Conservation (phyloP, 2,888 invertebrate genomes). For the Abrostola triplasia region DNA sequence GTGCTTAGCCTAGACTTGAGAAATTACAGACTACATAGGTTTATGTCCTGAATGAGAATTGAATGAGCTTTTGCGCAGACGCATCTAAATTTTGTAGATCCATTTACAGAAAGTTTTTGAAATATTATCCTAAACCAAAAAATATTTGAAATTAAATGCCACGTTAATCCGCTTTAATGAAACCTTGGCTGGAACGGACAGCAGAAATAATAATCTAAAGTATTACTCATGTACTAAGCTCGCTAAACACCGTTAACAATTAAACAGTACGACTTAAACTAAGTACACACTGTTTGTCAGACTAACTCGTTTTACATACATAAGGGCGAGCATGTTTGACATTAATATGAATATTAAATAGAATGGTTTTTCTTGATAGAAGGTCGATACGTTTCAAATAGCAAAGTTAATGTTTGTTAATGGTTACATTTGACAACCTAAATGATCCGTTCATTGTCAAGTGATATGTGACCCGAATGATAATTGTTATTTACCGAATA, state of each 20-base stretch:
- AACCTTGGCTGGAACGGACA: too few species aligned
- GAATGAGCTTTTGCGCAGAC: too few species aligned
- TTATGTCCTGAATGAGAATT: too few species aligned
- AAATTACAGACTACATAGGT: too few species aligned
- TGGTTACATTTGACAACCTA: constrained; percentile 51
- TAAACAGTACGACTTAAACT: constrained; percentile 25
- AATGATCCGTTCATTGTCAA: constrained; percentile 55
- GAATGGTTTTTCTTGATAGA: constrained; percentile 28
- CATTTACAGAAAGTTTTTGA: too few species aligned
- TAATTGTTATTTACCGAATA: constrained; percentile 39
- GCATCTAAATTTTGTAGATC: too few species aligned
- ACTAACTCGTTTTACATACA: constrained; percentile 19
- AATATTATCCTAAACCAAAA: too few species aligned
- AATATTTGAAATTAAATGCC: too few species aligned
- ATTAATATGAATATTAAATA: constrained; percentile 37
- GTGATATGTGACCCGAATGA: constrained; percentile 53
- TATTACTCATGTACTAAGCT: too few species aligned
- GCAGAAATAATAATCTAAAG: too few species aligned
- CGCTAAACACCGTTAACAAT: not conserved
- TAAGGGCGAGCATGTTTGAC: constrained; percentile 32
- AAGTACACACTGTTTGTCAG: constrained; percentile 4
- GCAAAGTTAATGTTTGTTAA: constrained; percentile 49
- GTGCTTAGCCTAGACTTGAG: too few species aligned
- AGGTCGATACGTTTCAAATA: constrained; percentile 35
- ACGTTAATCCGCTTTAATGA: too few species aligned